Evolutionary conservation across 2,797 vertebrate genomes (phyloP), one percentile per base, ranked within the genome.

Genomic region (Acomys russatus): DNA sequence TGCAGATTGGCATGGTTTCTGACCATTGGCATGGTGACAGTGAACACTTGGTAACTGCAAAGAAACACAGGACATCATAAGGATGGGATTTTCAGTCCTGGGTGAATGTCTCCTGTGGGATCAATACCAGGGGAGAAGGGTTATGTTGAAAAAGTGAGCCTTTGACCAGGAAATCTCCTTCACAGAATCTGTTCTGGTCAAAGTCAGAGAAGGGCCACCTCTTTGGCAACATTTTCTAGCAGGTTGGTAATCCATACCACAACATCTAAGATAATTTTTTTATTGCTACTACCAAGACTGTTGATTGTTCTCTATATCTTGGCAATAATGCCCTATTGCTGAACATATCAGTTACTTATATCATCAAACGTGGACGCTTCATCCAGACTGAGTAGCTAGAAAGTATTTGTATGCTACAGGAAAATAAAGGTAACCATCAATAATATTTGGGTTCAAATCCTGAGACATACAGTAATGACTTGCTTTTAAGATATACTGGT

Each of bases 1-100:
- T 99, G 99, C 96, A 95, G 68, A 87, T 99, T 98, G 0, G 98
- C 98, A 0, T 97, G 98, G 90, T 98, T 97, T 82, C 94, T 94
- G 64, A 98, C 59, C 94, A 98, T 98, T 3, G 35, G 91, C 99
- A 99, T 99, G 59, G 49, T 3, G 10, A 18, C 18, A 9, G 0
- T 0, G 0, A 59, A 59, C 56, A 5, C 18, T 5, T 33, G 23
- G 35, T 0, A 74, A 18, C 96, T 94, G 79, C 66, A 92, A 79
- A 88, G 56, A 93, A 56, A 91, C 9, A 93, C 2, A 80, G 17
- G 15, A 33, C 12, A 6, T 25, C 2, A 3, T 73, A 44, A 94
- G 76, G 0, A 18, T 12, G 17, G 23, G 17, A 1, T 4, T 38
- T 30, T 30, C 0, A 9, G 35, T 22, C 38, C 61, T 10, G 71